Conservation (phyloP, 2,888 invertebrate species). For the Lamellibrachia columna region DNA sequence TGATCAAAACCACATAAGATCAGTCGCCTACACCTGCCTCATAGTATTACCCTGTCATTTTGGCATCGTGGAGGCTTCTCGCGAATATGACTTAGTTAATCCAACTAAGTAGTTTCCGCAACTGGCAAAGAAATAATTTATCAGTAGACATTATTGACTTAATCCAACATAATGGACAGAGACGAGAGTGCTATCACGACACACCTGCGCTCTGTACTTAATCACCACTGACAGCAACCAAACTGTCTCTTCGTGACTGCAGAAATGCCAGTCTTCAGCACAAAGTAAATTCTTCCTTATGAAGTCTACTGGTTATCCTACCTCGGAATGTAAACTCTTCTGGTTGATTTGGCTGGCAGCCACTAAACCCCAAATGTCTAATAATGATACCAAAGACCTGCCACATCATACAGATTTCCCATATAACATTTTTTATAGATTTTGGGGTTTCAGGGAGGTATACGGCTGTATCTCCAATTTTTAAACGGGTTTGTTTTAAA, state of each 20-base stretch:
- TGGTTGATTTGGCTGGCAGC: neutral
- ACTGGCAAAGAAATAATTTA: slow-evolving; percentile 11
- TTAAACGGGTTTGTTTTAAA: no score
- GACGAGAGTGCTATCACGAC: neutral
- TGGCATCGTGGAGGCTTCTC: neutral
- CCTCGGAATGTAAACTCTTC: neutral
- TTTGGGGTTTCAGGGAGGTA: no score
- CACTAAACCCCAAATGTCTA: neutral
- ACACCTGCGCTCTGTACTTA: neutral
- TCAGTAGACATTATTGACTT: neutral
- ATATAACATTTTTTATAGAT: no score
- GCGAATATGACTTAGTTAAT: neutral
- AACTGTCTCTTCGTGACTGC: neutral
- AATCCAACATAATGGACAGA: neutral
- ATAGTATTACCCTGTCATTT: neutral
- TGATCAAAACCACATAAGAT: neutral
- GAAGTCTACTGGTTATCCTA: neutral
- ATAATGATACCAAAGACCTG: neutral
- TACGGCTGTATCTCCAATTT: no score
- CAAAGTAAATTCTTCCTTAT: neutral
- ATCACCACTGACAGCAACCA: neutral
- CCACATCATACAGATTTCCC: neutral
- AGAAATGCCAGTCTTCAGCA: neutral
- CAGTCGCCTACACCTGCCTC: neutral
- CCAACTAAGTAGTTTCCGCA: neutral